Evolutionary conservation across 2,113 vertebrate species (phyloP).

Genomic region (Butorides virescens): DNA sequence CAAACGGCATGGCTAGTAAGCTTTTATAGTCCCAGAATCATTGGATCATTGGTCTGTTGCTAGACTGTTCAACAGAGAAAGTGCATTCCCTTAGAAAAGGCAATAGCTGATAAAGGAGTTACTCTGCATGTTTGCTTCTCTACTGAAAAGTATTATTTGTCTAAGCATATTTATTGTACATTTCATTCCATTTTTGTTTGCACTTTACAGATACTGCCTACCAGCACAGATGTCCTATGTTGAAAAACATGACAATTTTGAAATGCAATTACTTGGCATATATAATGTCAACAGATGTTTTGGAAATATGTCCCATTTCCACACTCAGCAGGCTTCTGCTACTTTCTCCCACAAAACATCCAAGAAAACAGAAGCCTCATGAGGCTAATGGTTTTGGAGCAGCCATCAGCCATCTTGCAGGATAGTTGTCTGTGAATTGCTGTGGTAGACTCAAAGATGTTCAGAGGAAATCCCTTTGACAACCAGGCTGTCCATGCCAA

Average conservation of each 20-base stretch:
- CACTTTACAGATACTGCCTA: slow-evolving; percentile 30
- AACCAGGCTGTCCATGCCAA: background rate
- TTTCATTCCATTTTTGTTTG: slow-evolving; percentile 48
- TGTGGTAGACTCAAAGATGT: background rate
- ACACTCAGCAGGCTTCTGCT: slow-evolving; percentile 1
- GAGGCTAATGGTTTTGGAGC: background rate
- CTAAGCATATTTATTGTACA: slow-evolving; percentile 33
- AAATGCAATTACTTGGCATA: background rate
- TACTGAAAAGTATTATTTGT: background rate
- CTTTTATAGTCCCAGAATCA: background rate
- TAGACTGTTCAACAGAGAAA: background rate
- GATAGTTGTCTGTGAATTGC: background rate
- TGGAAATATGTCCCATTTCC: slow-evolving; percentile 30
- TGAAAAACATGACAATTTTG: slow-evolving; percentile 60
- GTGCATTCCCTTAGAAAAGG: background rate
- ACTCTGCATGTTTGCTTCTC: background rate
- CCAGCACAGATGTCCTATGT: slow-evolving; percentile 58
- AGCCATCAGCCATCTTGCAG: background rate
- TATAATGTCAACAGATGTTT: slow-evolving; percentile 55
- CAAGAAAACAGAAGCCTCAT: background rate
- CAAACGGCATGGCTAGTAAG: background rate
- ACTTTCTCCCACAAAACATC: background rate
- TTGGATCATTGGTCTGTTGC: background rate
- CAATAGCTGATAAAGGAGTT: background rate
- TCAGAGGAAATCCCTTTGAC: background rate